Conservation (phyloP, 2,888 invertebrate genomes). For the Dastarcus helophoroides region DNA sequence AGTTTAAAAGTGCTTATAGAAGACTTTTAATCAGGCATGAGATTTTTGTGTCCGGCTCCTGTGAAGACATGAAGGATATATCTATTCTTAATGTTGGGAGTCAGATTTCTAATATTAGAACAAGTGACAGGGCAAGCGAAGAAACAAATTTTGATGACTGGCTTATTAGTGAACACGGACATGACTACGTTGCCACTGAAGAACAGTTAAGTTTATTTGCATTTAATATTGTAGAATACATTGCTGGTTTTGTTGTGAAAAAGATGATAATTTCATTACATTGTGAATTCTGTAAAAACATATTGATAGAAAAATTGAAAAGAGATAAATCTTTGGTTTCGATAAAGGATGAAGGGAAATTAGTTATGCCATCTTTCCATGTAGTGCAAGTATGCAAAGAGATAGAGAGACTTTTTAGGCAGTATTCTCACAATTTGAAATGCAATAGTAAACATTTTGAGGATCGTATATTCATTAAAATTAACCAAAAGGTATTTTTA, state of each 20-base stretch:
- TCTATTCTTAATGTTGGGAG: not conserved
- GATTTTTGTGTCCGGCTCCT: too few species aligned
- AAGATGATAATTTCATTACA: not conserved
- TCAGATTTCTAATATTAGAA: not conserved
- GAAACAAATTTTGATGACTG: conserved; percentile 2
- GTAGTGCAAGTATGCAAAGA: conserved; percentile 2
- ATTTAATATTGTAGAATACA: conserved; percentile 4
- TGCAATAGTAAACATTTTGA: too few species aligned
- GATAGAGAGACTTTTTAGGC: conserved; percentile 1
- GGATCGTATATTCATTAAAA: too few species aligned
- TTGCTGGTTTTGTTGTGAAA: conserved; percentile 5
- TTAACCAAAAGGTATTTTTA: too few species aligned
- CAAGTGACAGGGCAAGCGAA: not conserved
- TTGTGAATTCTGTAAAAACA: conserved; percentile 2
- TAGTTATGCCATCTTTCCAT: conserved; percentile 4
- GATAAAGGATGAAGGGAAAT: conserved; percentile 1
- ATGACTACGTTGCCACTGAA: not conserved
- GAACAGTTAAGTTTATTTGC: not conserved
- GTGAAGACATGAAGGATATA: too few species aligned
- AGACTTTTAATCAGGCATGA: too few species aligned
- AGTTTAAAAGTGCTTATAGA: conserved; percentile 1
- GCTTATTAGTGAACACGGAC: too few species aligned
- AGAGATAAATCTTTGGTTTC: not conserved
- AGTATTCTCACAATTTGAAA: not conserved
- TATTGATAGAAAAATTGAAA: too few species aligned